Base-by-base conservation (phyloP, 2,888 invertebrate species). In the Chrysolina oricalcia region DNA sequence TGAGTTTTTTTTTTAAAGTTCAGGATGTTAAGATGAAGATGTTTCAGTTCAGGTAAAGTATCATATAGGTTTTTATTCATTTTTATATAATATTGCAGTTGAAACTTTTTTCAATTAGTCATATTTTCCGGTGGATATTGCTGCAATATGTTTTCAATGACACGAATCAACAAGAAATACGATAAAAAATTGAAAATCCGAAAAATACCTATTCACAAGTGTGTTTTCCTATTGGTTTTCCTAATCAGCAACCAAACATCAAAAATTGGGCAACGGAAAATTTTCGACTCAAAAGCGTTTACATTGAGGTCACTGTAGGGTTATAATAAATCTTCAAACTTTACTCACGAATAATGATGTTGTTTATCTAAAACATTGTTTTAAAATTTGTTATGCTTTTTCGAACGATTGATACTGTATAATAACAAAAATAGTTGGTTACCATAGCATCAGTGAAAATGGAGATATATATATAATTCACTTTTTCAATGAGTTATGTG, bases 361-460 rank as follows among this genome's bases (percentile, higher is more conserved):
- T 59, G 59, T 59, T 59, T 59, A 59, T 59, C 59, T 59, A 59
- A 59, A 53, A 59, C 35, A 59, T 59, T 59, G 59, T 59, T 59
- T 59, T 35, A 59, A 59, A 35, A 59, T 59, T 59, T 9, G 35
- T 59, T 59, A 27, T 59, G 59, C 35, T 59, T 56, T 56, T 59
- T 59, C 23, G 59, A 59, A 35, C 27, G 27, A 27, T n/a, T 35
- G 59, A 59, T 59, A 59, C 15, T n/a, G 59, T n/a, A 59, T 59
- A 11, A 27, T 59, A 59, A 59, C 35, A 17, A 17, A 59, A 59
- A 27, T n/a, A 59, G 59, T 59, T 59, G 27, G 53, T 59, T 59
- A 59, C 59, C 59, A 59, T 59, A 27, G 27, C 59, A 59, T 59
- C 59, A 5, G n/a, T n/a, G n/a, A 9, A 59, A 13, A 27, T 27